Evolutionary conservation across 2,888 invertebrate species (phyloP), one percentile per base, ranked within the genome.

Genomic region (Alsophila aescularia): DNA sequence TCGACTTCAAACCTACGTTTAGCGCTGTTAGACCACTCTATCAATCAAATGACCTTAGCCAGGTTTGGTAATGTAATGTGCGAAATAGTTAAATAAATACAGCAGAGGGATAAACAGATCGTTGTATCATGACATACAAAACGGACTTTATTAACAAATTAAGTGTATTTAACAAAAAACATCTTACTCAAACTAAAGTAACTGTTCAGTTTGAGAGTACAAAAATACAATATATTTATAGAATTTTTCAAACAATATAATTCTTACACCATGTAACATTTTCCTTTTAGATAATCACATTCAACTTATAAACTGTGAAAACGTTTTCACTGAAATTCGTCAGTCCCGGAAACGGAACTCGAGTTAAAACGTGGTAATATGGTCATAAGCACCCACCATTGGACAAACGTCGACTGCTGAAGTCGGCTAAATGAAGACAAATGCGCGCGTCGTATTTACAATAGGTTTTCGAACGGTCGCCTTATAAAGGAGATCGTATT

Each of bases 151-250:
- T 72, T 72, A 72, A 74, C 66, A 71, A 70, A 73, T 73, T 62
- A 66, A 70, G 42, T 67, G 66, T 76, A 72, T 70, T 72, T 65
- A 79, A 81, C 77, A 79, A 76, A 79, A 66, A 77, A 73, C 72
- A 75, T 72, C 75, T 75, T 76, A 75, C 75, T 79, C 72, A 78
- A 75, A 67, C 62, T 21, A 67, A 77, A 74, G 61, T 67, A 69
- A 61, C 66, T 66, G 69, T 80, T 80, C 70, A 67, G 69, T 72
- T 75, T 69, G 72, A 71, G 80, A 76, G 79, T 89, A 90, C 76
- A 90, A 90, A 89, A 90, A 90, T 90, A 88, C 24, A 8, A 24
- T 81, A 80, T 77, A 71, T 73, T 67, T 69, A 71, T 70, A 64
- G 71, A 76, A 72, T 21, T 40, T 78, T 77, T 75, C 65, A 83